phyloP scores from a whole-genome alignment of 2,797 vertebrate genomes.

The Acanthurus lineatus region DNA sequence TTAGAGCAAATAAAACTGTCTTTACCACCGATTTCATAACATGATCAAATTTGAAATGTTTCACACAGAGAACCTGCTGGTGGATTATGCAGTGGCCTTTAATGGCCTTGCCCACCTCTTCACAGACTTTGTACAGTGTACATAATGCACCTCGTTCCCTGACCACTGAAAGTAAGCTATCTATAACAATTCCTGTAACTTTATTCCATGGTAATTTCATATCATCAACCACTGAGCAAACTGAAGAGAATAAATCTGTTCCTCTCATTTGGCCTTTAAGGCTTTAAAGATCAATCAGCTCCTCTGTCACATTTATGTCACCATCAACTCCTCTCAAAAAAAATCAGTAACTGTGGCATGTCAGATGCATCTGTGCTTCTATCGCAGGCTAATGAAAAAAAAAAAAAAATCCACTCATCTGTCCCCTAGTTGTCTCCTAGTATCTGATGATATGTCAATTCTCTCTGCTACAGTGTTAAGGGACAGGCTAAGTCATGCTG shows the following conservation, averaged over 20 bases:
- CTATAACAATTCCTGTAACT: conserved; percentile 10
- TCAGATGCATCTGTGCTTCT: too few species aligned
- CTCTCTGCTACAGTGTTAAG: too few species aligned
- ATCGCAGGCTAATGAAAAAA: too few species aligned
- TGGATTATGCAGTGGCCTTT: background rate
- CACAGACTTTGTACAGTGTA: background rate
- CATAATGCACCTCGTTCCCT: background rate
- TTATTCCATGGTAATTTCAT: conserved; percentile 23
- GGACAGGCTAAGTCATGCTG: too few species aligned
- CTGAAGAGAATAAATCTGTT: conserved; percentile 11
- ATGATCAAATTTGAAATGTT: background rate
- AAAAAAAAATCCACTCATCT: too few species aligned
- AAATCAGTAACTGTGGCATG: too few species aligned
- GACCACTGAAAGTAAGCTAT: conserved; percentile 10
- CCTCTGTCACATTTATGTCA: too few species aligned
- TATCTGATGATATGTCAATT: too few species aligned
- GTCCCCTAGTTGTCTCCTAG: too few species aligned
- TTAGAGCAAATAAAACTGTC: background rate
- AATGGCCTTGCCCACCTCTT: background rate
- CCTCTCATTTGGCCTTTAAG: conserved; percentile 8
- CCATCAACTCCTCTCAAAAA: too few species aligned
- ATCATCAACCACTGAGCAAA: conserved; percentile 23
- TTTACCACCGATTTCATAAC: background rate
- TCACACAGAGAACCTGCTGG: background rate
- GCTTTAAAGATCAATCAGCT: conserved; percentile 5